Evolutionary conservation across 2,797 vertebrate species (phyloP), one percentile per base, ranked within the genome.

Genomic region (Fistularia commersonii): DNA sequence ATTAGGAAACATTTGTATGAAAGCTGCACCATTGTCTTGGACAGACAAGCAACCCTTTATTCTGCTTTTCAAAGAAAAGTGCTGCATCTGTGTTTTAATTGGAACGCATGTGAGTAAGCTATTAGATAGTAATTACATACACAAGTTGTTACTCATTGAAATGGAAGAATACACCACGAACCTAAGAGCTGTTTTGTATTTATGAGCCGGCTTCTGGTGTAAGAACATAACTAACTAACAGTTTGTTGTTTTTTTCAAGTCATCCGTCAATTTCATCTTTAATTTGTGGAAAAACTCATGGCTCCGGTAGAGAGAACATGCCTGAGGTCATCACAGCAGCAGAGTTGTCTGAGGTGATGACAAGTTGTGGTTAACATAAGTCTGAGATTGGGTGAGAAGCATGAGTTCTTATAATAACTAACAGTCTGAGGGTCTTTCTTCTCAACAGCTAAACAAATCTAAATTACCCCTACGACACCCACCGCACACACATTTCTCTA

Each of bases 41-140:
- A 54, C 38, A 39, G 41, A 86, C 80, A 82, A 77, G 51, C 54
- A 66, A 32, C 33, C 41, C 56, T 70, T 77, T 81, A 79, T 56
- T 45, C 51, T 51, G 33, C 54, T 64, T 50, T 57, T 69, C 32
- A 61, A 72, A 77, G 52, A 48, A 65, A 70, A 66, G 54, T 61
- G 63, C 51, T 61, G 42, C 50, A 66, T 74, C 61, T 47, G 32
- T 60, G 12, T 54, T 74, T 72, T 60, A 62, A 66, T 73, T 71
- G 46, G 70, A 53, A 41, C 42, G 46, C 43, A 41, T 50, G 11
- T 45, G 36, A 41, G 59, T 4, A 23, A 23, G 23, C 23, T 51
- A 43, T 64, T 40, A 50, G 39, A 57, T 15, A 45, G 14, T 51
- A 39, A 60, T 64, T 56, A 39, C n/a, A 15, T 34, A 35, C 45